Evolutionary conservation across 2,888 invertebrate species (phyloP).

Genomic region (Trissolcus brochymenae): DNA sequence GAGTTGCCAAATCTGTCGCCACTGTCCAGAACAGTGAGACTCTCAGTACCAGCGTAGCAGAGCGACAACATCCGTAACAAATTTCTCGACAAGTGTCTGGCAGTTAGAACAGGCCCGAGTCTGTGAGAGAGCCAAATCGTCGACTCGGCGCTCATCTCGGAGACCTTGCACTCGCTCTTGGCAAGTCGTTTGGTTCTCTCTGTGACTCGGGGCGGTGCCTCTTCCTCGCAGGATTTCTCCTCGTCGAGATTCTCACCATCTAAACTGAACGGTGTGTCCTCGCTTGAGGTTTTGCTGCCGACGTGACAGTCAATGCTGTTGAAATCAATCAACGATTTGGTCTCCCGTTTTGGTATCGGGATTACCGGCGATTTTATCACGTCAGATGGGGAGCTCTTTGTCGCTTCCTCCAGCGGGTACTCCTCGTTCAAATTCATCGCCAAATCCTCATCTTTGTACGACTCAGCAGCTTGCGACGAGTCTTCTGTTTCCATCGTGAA

Average conservation of each 20-base stretch:
- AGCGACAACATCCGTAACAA: slow-evolving; percentile 94
- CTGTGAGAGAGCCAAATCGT: slow-evolving; percentile 94
- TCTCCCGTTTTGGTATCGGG: slow-evolving; percentile 79
- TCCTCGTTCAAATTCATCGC: slow-evolving; percentile 77
- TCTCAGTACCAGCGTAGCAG: slow-evolving; percentile 92
- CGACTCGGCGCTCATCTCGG: slow-evolving; percentile 92
- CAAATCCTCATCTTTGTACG: slow-evolving; percentile 71
- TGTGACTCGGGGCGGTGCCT: slow-evolving; percentile 45
- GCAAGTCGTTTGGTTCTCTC: slow-evolving; percentile 4
- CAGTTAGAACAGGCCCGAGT: slow-evolving; percentile 94
- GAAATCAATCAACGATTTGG: slow-evolving; percentile 78
- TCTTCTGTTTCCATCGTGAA: slow-evolving; percentile 86
- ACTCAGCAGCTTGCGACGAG: slow-evolving; percentile 77
- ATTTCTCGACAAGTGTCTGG: slow-evolving; percentile 92
- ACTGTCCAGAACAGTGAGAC: slow-evolving; percentile 77
- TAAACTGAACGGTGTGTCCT: slow-evolving; percentile 65
- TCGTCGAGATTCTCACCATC: slow-evolving; percentile 42
- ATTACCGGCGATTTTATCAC: slow-evolving; percentile 82
- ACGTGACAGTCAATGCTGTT: slow-evolving; percentile 81
- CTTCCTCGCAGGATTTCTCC: slow-evolving; percentile 44
- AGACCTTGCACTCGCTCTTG: slow-evolving; percentile 79
- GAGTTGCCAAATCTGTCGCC: slow-evolving; percentile 67
- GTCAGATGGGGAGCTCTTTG: slow-evolving; percentile 63
- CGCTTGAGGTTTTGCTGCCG: slow-evolving; percentile 79
- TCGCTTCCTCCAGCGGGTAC: slow-evolving; percentile 75